phyloP scores from a whole-genome alignment of 2,797 vertebrate species.

The Babyrousa celebensis region DNA sequence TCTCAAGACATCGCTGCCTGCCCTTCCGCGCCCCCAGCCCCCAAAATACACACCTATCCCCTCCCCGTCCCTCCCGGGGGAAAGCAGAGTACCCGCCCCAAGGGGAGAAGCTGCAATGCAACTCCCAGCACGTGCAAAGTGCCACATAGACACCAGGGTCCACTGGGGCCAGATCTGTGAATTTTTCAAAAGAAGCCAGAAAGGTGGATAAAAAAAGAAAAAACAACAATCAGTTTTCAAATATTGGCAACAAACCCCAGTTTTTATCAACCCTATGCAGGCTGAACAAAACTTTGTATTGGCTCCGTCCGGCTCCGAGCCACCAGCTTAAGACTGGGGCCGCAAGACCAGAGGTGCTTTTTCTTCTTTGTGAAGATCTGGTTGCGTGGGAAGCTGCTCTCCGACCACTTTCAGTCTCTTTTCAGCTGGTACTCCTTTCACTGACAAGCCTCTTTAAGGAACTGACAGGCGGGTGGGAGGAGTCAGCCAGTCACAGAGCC shows the following conservation, averaged over 20 bases:
- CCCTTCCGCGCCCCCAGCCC: neutral
- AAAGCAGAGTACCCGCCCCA: neutral
- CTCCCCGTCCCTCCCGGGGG: neutral
- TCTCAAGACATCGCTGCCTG: neutral
- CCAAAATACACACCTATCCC: neutral
- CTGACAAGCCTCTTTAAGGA: neutral
- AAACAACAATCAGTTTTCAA: slow-evolving; percentile 32
- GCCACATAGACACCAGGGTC: neutral
- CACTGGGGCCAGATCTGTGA: neutral
- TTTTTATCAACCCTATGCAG: slow-evolving; percentile 13
- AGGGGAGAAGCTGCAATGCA: neutral
- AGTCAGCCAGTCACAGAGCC: neutral
- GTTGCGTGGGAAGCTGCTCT: neutral
- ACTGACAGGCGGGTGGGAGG: slow-evolving; percentile 10
- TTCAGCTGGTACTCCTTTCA: neutral
- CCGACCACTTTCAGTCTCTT: neutral
- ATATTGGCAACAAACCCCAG: neutral
- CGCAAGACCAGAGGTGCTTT: neutral
- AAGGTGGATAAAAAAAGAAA: neutral
- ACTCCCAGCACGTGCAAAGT: neutral
- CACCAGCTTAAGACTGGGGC: neutral
- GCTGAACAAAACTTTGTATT: neutral
- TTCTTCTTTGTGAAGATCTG: neutral
- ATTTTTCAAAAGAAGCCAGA: slow-evolving; percentile 22
- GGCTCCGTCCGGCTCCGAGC: neutral